Conservation (phyloP, 1,140 invertebrate species). For the Bicyclus anynana region DNA sequence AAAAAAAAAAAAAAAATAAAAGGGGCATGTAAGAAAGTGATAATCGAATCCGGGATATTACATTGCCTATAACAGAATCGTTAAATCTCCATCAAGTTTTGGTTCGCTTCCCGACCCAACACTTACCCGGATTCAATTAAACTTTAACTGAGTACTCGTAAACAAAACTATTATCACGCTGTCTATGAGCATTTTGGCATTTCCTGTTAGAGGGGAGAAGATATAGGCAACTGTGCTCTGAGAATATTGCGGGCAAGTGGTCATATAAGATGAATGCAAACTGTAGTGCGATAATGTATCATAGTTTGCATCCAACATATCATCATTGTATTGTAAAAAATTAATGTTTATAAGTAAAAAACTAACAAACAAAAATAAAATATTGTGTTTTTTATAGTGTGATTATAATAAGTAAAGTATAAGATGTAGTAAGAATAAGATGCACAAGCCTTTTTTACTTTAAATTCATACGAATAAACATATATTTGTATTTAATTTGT, state of each 20-base stretch:
- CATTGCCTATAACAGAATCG: slow-evolving; percentile 41
- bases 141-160: slow-evolving; percentile 62
- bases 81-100: slow-evolving; percentile 49
- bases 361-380: no score
- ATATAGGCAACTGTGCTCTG: slow-evolving; percentile 1
- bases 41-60: slow-evolving; percentile 38
- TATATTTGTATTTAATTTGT: no score
- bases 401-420: no score
- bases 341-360: no score
- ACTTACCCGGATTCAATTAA: slow-evolving; percentile 63
- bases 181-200: neutral
- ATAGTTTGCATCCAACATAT: no score
- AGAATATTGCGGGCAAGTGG: neutral
- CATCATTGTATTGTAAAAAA: no score
- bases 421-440: no score
- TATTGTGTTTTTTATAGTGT: no score
- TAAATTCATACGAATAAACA: no score
- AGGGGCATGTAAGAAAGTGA: slow-evolving; percentile 41
- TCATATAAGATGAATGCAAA: neutral
- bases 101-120: slow-evolving; percentile 38
- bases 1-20: no score
- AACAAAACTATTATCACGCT: slow-evolving; percentile 60
- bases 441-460: no score
- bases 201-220: neutral
- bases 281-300: neutral